Conservation (phyloP, 2,888 invertebrate genomes). For the Cataglyphis altisquamis region DNA sequence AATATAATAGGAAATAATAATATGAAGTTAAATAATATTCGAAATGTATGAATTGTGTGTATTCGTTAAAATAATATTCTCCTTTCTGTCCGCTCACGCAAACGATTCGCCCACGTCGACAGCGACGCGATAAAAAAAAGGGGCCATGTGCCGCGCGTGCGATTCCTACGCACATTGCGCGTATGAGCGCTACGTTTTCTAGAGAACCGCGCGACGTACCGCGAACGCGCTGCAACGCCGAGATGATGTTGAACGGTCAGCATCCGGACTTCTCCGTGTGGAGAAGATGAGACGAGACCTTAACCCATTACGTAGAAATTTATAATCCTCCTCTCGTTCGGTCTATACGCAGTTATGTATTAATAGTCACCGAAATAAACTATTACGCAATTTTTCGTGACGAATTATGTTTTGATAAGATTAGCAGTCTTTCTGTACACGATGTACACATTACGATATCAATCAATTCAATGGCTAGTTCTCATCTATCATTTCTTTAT, state of each 20-base stretch:
- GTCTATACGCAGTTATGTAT: conserved; percentile 3
- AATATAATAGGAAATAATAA: neutral
- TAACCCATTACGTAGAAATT: conserved; percentile 14
- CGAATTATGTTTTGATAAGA: conserved; percentile 16
- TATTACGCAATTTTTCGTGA: conserved; percentile 18
- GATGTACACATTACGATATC: neutral
- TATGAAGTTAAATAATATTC: neutral
- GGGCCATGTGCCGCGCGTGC: conserved; percentile 33
- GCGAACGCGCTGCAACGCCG: conserved; percentile 18
- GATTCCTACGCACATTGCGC: conserved; percentile 64
- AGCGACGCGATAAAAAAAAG: conserved; percentile 62
- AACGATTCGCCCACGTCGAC: conserved; percentile 56
- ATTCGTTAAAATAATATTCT: neutral
- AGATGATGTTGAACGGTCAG: neutral
- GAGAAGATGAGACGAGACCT: conserved; percentile 2
- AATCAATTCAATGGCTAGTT: neutral
- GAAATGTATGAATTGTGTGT: neutral
- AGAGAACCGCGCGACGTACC: conserved; percentile 31
- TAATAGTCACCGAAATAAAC: neutral
- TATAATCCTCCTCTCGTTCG: neutral
- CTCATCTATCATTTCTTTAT: neutral
- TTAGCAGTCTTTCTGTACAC: neutral
- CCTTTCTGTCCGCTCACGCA: neutral
- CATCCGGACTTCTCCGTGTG: neutral
- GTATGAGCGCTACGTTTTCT: conserved; percentile 27